These are phyloP conservation scores for Drosophila bipectinata DNA, from an alignment of 1,140 invertebrate species.

Conservation along the genomic window DNA sequence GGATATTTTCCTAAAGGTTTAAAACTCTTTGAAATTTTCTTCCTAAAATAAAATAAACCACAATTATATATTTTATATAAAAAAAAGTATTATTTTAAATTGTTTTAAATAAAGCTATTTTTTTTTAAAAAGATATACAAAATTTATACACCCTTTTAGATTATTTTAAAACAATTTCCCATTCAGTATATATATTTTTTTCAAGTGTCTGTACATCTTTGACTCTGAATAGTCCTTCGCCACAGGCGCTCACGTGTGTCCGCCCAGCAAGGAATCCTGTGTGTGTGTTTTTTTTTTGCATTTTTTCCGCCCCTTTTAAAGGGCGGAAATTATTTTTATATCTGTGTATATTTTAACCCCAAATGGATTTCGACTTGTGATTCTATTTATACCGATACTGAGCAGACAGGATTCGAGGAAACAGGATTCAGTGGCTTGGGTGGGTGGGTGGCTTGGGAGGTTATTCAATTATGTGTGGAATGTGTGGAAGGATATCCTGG, in stretches of 20 bases:
- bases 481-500: slow-evolving; percentile 38
- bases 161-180: neutral
- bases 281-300: slow-evolving; percentile 2
- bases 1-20: too few species aligned
- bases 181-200: neutral
- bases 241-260: slow-evolving; percentile 62
- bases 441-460: slow-evolving; percentile 3
- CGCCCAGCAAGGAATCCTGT: slow-evolving; percentile 54
- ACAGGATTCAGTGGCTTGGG: neutral
- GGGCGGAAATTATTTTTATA: slow-evolving; percentile 74
- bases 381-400: slow-evolving; percentile 63
- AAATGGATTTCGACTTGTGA: slow-evolving; percentile 58
- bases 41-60: too few species aligned
- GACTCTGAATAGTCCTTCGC: slow-evolving; percentile 21
- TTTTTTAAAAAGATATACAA: too few species aligned
- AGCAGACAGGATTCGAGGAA: slow-evolving; percentile 3
- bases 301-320: slow-evolving; percentile 14
- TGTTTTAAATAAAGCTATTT: too few species aligned
- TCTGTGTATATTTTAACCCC: slow-evolving; percentile 70
- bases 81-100: too few species aligned
- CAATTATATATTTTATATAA: too few species aligned
- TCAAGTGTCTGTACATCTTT: neutral
- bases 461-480: slow-evolving; percentile 67
- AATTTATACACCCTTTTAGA: too few species aligned
- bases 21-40: too few species aligned